Percentiles rank a stretch among this genome's conserved stretches.
Conservation (phyloP, 2,113 vertebrate genomes). For the Aphyosemion australe region DNA sequence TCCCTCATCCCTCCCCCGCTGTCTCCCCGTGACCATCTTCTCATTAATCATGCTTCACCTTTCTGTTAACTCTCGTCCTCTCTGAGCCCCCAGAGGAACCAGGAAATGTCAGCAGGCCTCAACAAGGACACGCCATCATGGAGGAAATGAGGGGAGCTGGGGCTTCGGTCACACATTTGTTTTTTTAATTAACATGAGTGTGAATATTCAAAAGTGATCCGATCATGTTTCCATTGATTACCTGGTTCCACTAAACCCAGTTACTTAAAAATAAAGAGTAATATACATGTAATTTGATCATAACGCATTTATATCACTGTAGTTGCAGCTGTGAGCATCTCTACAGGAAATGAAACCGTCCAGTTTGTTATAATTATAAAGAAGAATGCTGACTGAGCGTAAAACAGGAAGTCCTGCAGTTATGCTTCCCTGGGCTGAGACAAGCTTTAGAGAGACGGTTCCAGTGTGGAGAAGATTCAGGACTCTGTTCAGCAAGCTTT, state of each 20-base stretch:
- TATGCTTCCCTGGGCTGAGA: neutral
- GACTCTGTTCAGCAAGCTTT: neutral
- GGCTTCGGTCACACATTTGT: neutral
- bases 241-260: too few species aligned
- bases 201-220: too few species aligned
- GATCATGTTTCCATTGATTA: too few species aligned
- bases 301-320: too few species aligned
- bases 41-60: constrained; percentile 57
- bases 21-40: constrained; percentile 16
- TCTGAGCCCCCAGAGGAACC: constrained; percentile 6
- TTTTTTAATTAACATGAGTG: too few species aligned
- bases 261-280: too few species aligned
- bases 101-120: constrained; percentile 37
- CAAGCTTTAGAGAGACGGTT: neutral
- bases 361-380: neutral
- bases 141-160: neutral
- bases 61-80: constrained; percentile 26
- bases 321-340: neutral
- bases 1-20: constrained; percentile 13
- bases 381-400: neutral
- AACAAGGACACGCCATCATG: neutral
- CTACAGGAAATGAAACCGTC: neutral
- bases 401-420: neutral
- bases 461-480: neutral
- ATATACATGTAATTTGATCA: too few species aligned